Evolutionary conservation across 2,797 vertebrate genomes (phyloP), one percentile per base, ranked within the genome.

Genomic region (Microchirus variegatus): DNA sequence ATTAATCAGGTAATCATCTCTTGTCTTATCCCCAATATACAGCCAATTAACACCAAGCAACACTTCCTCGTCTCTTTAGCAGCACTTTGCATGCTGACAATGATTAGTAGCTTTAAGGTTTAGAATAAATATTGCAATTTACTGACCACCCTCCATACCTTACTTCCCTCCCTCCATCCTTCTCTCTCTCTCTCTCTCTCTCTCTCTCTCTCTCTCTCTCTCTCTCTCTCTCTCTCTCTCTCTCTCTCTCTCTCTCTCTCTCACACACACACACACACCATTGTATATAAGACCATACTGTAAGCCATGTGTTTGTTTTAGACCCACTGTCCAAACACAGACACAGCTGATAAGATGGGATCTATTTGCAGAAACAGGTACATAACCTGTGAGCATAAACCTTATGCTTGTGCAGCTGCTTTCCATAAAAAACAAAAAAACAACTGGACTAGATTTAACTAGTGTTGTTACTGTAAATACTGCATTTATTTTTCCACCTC

Each of bases 1-100:
- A 83, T 84, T 68, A 78, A 85, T 86, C 78, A 83, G 80, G 68
- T 75, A 83, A 77, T 75, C 70, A 88, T 84, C 59, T 83, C 67
- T 60, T 73, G 64, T 75, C 71, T 75, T 75, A 75, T 73, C 67
- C 60, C 63, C 55, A 62, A 51, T 70, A 75, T 73, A 63, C 18
- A 68, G 49, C 13, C 65, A 57, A 74, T 82, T 81, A 70, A 67
- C 75, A 81, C 74, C 67, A 82, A 82, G 52, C 22, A 75, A 76
- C 67, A 59, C 44, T 66, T 22, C 69, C 12, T 55, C 43, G 5
- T 63, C 26, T 72, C 41, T 64, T 64, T 70, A 50, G 59, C 69
- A 43, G 54, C 63, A 59, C 74, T 71, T 55, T n/a, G 53, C 22
- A 70, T 13, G 8, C 64, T 82, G 83, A 80, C 75, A 87, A 69